These are phyloP conservation scores for Brotula barbata DNA, from an alignment of 2,797 vertebrate species.

Conservation along the genomic window DNA sequence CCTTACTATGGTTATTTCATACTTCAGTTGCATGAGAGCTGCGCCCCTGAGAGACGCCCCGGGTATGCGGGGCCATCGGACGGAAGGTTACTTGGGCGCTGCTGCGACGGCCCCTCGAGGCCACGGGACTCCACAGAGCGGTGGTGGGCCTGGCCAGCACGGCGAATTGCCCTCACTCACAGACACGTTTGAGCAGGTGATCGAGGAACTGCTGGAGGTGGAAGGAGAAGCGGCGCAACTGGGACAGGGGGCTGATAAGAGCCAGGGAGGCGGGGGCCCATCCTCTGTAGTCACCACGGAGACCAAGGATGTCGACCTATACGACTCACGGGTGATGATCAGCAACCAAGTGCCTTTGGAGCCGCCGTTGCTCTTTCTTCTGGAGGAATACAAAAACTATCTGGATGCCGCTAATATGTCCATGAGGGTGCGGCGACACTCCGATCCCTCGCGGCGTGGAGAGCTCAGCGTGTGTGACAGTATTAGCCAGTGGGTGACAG, in stretches of 20 bases:
- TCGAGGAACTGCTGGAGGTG: slow-evolving; percentile 95
- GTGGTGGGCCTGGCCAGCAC: slow-evolving; percentile 81
- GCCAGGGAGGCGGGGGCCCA: slow-evolving; percentile 81
- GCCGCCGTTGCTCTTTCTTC: slow-evolving; percentile 97
- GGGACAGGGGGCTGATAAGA: slow-evolving; percentile 80
- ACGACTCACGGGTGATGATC: slow-evolving; percentile 96
- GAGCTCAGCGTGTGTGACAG: slow-evolving; percentile 99
- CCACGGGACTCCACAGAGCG: slow-evolving; percentile 92
- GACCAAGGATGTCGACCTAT: slow-evolving; percentile 94
- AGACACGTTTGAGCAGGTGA: slow-evolving; percentile 98
- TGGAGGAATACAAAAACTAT: slow-evolving; percentile 99
- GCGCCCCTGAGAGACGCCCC: slow-evolving; percentile 97
- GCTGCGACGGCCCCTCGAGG: slow-evolving; percentile 83
- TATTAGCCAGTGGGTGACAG: slow-evolving; percentile 99
- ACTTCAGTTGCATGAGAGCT: slow-evolving; percentile 99
- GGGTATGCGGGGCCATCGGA: slow-evolving; percentile 91
- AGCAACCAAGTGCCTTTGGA: slow-evolving; percentile 99
- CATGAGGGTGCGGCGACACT: slow-evolving; percentile 97
- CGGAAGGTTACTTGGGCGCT: slow-evolving; percentile 92
- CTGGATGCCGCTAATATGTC: slow-evolving; percentile 99
- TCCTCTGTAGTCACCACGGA: slow-evolving; percentile 76
- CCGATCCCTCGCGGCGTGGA: slow-evolving; percentile 93
- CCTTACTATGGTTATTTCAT: slow-evolving; percentile 99
- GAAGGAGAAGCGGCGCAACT: slow-evolving; percentile 85
- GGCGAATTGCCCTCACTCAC: slow-evolving; percentile 88